Evolutionary conservation across 2,888 invertebrate species (phyloP), one percentile per base, ranked within the genome.

Genomic region (Melieria crassipennis): DNA sequence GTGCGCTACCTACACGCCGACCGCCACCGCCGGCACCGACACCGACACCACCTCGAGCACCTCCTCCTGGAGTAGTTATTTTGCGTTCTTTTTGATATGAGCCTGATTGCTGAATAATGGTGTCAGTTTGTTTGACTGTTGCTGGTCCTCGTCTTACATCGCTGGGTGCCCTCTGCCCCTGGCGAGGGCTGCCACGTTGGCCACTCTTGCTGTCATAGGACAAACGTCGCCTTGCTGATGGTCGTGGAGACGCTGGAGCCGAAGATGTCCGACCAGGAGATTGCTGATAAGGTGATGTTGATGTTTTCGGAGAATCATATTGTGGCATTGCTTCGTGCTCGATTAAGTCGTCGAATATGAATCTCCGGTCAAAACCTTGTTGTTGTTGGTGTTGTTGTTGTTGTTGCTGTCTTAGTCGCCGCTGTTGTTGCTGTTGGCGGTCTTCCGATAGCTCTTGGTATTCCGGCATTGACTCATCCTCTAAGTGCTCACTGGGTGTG

Each of bases 231-330:
- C 62, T 56, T 13, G 56, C 69, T 47, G 11, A 68, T 2, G 50
- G 63, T n/a, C 68, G 60, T 30, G 67, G 69, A 11, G 73, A 65
- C 11, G 13, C 65, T 69, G 55, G 5, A 72, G 75, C 43, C 1
- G 72, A 43, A 30, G 72, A 71, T 62, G 11, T 72, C 5, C 10
- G 42, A 46, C 11, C 16, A 30, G 62, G 16, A 7, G 73, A 55
- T 10, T 30, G 58, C 57, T 68, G 7, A 70, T 42, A 10, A 70
- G 16, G 7, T 63, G 30, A 30, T 30, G 30, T 30, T 30, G 30
- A 3, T 30, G 30, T 30, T 2, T 2, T 30, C 2, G 30, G 30
- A 30, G 30, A 30, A 30, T 30, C 30, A 30, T 30, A 30, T 30
- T 30, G 30, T 30, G 30, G 30, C 30, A 30, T 30, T 30, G 3